Evolutionary conservation across 1,140 invertebrate species (phyloP).

Genomic region (Pachyrhynchus sulphureomaculatus): DNA sequence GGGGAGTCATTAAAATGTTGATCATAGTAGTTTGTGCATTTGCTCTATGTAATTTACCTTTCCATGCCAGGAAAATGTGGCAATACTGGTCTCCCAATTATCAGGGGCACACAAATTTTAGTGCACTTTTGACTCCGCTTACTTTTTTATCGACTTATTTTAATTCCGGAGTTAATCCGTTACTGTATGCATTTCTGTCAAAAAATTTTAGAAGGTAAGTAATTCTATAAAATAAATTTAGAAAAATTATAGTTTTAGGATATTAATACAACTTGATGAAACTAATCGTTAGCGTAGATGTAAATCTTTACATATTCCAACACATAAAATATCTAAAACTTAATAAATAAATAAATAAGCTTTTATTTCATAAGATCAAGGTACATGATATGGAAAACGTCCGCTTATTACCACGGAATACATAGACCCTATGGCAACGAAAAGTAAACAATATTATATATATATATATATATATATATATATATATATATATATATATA

Average conservation of each 20-base stretch:
- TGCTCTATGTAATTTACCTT: constrained; percentile 80
- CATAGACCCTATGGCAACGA: too few species aligned
- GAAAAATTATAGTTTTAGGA: constrained; percentile 81
- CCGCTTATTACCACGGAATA: too few species aligned
- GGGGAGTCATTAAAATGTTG: constrained; percentile 75
- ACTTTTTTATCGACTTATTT: constrained; percentile 81
- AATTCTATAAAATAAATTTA: constrained; percentile 58
- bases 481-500: too few species aligned
- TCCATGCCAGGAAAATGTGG: constrained; percentile 82
- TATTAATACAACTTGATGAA: constrained; percentile 79
- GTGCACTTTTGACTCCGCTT: constrained; percentile 75
- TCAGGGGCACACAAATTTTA: constrained; percentile 55
- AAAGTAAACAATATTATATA: too few species aligned
- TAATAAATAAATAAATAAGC: too few species aligned
- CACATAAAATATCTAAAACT: too few species aligned
- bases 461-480: too few species aligned
- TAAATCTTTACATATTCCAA: constrained; percentile 17
- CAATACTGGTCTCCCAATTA: constrained; percentile 59
- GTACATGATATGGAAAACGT: too few species aligned
- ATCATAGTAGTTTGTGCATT: constrained; percentile 79
- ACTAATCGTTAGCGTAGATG: constrained; percentile 60
- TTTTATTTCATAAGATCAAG: too few species aligned
- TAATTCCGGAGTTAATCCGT: constrained; percentile 82
- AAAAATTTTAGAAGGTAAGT: constrained; percentile 65
- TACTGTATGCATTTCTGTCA: constrained; percentile 82